Base-by-base conservation (phyloP, 2,797 vertebrate species). In the Sebastes iracundus region DNA sequence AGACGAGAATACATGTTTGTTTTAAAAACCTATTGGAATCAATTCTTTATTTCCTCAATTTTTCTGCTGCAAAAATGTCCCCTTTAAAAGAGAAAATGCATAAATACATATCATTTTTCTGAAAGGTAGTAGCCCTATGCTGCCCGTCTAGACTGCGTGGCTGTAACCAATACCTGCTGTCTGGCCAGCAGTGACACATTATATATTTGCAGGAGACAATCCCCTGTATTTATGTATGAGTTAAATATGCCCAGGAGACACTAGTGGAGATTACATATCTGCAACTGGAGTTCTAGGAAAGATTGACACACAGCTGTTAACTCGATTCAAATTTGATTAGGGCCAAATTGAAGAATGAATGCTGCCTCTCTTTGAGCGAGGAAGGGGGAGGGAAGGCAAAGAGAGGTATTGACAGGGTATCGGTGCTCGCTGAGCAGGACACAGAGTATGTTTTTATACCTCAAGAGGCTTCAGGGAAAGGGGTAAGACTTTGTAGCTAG, bases 161-260 rank as follows among this genome's bases (percentile, higher is more conserved):
- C 87, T 92, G 94, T 92, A 95, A 96, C 92, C 86, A 92, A 95
- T 93, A 93, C 92, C 83, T 88, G 84, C 91, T 75, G 93, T 94
- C 94, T 94, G 94, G 93, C 86, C 77, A 88, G 86, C 83, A 83
- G 94, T 95, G 95, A 95, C 92, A 94, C 92, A 86, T 94, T 90
- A 93, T 95, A 94, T 95, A 95, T 95, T 93, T 96, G 76, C 85
- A 88, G 86, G 87, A 95, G 95, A 95, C 95, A 95, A 96, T 96
- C 94, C 87, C 86, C 88, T 93, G 93, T 96, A 94, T 96, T 95
- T 95, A 95, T 95, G 92, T 93, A 89, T 67, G 86, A 94, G 89
- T 95, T 94, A 95, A 95, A 95, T 92, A 95, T 95, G 83, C 95
- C 94, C 95, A 80, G 27, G 94, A 92, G 96, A 95, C 88, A 84